Conservation (phyloP, 2,113 vertebrate species). For the Orcinus orca region DNA sequence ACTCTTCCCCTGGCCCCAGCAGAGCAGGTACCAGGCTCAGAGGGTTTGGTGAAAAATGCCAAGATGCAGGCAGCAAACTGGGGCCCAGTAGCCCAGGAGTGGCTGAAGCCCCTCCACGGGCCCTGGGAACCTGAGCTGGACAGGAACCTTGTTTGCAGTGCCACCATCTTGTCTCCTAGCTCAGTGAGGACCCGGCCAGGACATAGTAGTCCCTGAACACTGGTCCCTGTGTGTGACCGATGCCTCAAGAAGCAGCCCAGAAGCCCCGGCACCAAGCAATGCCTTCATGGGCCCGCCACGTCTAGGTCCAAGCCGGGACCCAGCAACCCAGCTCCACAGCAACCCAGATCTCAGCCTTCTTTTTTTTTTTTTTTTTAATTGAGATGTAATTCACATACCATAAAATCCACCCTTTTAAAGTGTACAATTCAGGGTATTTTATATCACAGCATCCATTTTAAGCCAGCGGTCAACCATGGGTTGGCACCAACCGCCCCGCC, state of each 20-base stretch:
- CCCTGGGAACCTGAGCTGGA: not conserved
- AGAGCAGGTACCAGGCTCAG: conserved; percentile 20
- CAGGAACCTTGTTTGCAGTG: not conserved
- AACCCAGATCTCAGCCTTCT: not conserved
- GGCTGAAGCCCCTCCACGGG: not conserved
- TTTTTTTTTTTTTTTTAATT: not conserved
- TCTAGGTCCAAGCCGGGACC: not conserved
- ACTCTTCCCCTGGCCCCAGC: conserved; percentile 5
- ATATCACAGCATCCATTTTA: not conserved
- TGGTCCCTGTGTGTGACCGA: not conserved
- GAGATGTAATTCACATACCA: not conserved
- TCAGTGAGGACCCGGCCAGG: not conserved
- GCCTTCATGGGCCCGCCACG: not conserved
- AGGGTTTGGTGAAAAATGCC: conserved; percentile 24
- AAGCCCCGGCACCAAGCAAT: not conserved
- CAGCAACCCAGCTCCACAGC: not conserved
- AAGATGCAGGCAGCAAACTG: not conserved
- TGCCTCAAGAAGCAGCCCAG: not conserved
- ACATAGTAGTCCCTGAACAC: not conserved
- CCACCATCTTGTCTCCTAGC: not conserved
- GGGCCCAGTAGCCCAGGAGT: not conserved
- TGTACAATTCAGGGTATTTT: not conserved
- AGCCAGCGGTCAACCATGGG: not conserved
- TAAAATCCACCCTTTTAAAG: not conserved
- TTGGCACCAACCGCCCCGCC: not conserved